Percentiles rank a stretch among this genome's conserved stretches.
These are phyloP conservation scores for Nasonovia ribisnigri DNA, from an alignment of 2,888 invertebrate genomes.

Conservation along the genomic window DNA sequence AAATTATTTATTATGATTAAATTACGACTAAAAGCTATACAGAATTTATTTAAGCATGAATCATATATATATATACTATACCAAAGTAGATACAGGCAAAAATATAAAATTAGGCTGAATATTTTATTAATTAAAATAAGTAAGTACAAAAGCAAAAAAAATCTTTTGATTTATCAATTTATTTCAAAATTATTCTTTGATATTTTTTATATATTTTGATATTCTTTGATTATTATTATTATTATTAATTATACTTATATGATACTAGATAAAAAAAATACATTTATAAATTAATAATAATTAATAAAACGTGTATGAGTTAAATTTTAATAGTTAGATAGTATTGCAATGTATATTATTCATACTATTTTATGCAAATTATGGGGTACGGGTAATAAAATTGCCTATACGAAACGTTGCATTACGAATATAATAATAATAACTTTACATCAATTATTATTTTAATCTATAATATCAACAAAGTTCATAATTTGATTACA, in stretches of 20 bases:
- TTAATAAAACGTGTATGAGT: not conserved
- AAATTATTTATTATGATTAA: too few species aligned
- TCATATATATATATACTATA: too few species aligned
- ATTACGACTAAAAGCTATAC: too few species aligned
- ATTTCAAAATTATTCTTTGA: too few species aligned
- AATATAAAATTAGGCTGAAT: too few species aligned
- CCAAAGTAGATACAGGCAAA: too few species aligned
- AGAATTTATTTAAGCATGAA: too few species aligned
- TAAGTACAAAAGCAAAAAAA: too few species aligned
- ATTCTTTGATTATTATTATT: not conserved
- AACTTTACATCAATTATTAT: not conserved
- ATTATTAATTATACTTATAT: not conserved
- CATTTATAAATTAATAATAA: not conserved
- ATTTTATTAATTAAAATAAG: too few species aligned
- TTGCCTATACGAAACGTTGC: slow-evolving; percentile 1
- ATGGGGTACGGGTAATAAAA: not conserved
- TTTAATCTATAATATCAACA: not conserved
- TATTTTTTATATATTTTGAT: too few species aligned
- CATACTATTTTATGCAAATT: slow-evolving; percentile 22
- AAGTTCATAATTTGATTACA: not conserved
- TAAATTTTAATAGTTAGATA: not conserved
- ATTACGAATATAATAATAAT: not conserved
- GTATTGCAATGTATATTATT: not conserved
- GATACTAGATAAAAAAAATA: not conserved
- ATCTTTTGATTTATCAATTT: too few species aligned